Evolutionary conservation across 1,140 invertebrate genomes (phyloP).

Genomic region (Solenopsis invicta): DNA sequence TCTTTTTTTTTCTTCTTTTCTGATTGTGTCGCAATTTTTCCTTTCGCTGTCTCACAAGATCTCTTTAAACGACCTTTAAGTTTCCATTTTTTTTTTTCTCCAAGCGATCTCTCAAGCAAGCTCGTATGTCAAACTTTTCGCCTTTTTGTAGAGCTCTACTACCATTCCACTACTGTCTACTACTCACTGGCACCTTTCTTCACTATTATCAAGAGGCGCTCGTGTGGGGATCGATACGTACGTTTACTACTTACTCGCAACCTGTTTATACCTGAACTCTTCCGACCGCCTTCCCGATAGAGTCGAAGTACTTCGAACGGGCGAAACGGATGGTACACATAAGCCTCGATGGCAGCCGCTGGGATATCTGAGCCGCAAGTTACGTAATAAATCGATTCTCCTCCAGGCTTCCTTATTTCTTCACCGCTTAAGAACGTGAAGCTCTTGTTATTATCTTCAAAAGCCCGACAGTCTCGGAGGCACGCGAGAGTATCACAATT

Average conservation of each 20-base stretch:
- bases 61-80: constrained; percentile 21
- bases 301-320: constrained; percentile 57
- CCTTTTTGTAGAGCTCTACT: constrained; percentile 74
- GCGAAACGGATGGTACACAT: constrained; percentile 66
- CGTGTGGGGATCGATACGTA: constrained; percentile 71
- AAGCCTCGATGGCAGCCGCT: constrained; percentile 67
- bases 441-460: constrained; percentile 52
- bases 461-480: constrained; percentile 69
- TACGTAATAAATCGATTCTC: constrained; percentile 74
- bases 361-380: constrained; percentile 68
- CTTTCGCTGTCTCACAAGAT: constrained; percentile 31
- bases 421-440: constrained; percentile 64
- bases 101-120: constrained; percentile 54
- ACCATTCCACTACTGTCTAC: constrained; percentile 72
- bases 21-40: constrained; percentile 35
- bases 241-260: constrained; percentile 61
- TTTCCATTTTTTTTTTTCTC: constrained; percentile 13
- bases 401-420: constrained; percentile 71
- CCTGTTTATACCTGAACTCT: constrained; percentile 67
- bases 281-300: constrained; percentile 59
- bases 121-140: constrained; percentile 69
- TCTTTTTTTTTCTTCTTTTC: neutral
- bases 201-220: constrained; percentile 77
- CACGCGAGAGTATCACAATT: constrained; percentile 68
- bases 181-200: constrained; percentile 80